Evolutionary conservation across 2,797 vertebrate species (phyloP).

Genomic region (Linurgus olivaceus): DNA sequence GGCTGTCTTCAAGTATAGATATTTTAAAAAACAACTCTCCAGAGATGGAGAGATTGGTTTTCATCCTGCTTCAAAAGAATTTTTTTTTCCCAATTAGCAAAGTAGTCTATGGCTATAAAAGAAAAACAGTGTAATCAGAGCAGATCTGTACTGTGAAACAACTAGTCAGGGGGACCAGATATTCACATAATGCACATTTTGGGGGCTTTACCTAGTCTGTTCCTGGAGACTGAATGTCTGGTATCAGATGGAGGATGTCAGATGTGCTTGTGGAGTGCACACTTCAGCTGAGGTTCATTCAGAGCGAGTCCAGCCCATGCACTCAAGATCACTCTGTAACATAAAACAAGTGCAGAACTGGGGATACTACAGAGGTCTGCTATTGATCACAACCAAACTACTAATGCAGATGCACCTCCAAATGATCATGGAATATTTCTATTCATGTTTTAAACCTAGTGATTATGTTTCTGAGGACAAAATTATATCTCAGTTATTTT

Average conservation of each 20-base stretch:
- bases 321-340: background rate
- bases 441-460: background rate
- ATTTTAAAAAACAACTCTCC: background rate
- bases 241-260: background rate
- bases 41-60: background rate
- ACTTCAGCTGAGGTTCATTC: background rate
- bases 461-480: background rate
- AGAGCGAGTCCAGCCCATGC: background rate
- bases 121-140: background rate
- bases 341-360: background rate
- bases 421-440: background rate
- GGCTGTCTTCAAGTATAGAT: background rate
- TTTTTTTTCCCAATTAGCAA: background rate
- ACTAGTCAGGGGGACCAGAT: background rate
- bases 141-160: background rate
- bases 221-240: background rate
- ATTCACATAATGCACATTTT: background rate
- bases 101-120: background rate
- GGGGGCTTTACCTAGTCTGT: background rate
- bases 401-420: background rate
- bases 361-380: background rate
- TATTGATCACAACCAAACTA: background rate
- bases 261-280: accelerated
- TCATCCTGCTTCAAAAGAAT: background rate
- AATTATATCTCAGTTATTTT: background rate